phyloP scores from a whole-genome alignment of 1,140 invertebrate genomes.

The Eupristina koningsbergeri region DNA sequence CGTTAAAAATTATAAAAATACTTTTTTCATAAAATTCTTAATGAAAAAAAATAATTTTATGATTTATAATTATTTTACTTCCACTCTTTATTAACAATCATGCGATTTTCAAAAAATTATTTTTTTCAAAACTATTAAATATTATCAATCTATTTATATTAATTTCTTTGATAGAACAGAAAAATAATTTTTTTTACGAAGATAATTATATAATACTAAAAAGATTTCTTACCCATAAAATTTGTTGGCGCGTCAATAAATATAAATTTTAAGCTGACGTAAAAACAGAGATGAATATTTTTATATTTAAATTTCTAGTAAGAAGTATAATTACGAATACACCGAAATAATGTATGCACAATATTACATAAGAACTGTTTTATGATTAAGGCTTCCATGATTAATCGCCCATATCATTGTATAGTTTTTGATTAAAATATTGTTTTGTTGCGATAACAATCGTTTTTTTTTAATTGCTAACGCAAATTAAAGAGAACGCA shows the following conservation, averaged over 20 bases:
- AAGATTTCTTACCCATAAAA: not conserved
- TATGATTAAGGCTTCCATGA: not conserved
- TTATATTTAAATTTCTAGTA: not conserved
- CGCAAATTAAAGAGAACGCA: not conserved
- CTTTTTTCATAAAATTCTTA: too few species aligned
- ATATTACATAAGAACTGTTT: not conserved
- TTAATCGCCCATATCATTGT: conserved; percentile 13
- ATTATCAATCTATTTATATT: not conserved
- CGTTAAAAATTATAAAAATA: too few species aligned
- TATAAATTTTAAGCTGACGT: not conserved
- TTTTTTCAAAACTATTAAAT: not conserved
- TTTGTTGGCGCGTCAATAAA: not conserved
- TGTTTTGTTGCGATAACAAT: not conserved
- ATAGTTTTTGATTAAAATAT: not conserved
- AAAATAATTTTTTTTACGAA: not conserved
- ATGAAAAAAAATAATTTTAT: too few species aligned
- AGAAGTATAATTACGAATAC: not conserved
- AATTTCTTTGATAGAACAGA: not conserved
- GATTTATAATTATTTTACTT: too few species aligned
- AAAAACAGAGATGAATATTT: not conserved
- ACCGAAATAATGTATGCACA: not conserved
- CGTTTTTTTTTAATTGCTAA: not conserved
- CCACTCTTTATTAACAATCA: too few species aligned
- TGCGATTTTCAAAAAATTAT: not conserved
- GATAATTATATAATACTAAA: not conserved